Base-by-base conservation (phyloP, 2,113 vertebrate species). In the Gobio gobio region DNA sequence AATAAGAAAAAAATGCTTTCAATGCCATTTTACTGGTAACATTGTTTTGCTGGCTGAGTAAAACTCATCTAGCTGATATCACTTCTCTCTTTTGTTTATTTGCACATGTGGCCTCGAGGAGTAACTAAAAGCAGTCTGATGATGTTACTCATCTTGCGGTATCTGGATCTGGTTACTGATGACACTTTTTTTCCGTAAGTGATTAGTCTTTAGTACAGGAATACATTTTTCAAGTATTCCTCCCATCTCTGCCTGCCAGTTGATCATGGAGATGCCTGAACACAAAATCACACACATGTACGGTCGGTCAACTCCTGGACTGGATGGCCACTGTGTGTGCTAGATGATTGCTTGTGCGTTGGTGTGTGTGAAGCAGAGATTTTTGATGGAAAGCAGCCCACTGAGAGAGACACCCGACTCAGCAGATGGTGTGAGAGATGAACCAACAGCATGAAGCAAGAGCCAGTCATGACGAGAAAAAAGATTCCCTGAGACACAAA, bases 401-500 rank as follows among this genome's bases (percentile, higher is more conserved):
- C 79, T 5, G 92, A 87, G 90, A 90, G 90, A 91, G 88, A 91
- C 91, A 90, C 89, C 91, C 90, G 91, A 90, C 91, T 92, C 86
- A 89, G 92, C 93, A 94, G 93, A 94, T 93, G 93, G 93, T 91
- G 92, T 78, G 89, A 90, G 93, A 94, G 74, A 76, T 93, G 91
- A 92, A 89, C 88, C 90, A 93, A 92, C 93, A 93, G 93, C 94
- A 88, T 90, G 93, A 26, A 79, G 49, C 58, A 84, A 49, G 70
- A 76, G 74, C 47, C 66, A 85, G 66, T 79, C 75, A 66, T 68
- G 83, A 77, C 40, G 7, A 51, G 68, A 49, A 40, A 14, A 78
- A 63, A 68, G 66, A 72, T 83, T 83, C 81, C 66, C 81, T 83
- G 49, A 72, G 33, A 83, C 29, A 56, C 26, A 58, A 83, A 83